Percentiles rank a stretch among this genome's conserved stretches.
phyloP scores from a whole-genome alignment of 2,888 invertebrate genomes.

The Isoperla grammatica region DNA sequence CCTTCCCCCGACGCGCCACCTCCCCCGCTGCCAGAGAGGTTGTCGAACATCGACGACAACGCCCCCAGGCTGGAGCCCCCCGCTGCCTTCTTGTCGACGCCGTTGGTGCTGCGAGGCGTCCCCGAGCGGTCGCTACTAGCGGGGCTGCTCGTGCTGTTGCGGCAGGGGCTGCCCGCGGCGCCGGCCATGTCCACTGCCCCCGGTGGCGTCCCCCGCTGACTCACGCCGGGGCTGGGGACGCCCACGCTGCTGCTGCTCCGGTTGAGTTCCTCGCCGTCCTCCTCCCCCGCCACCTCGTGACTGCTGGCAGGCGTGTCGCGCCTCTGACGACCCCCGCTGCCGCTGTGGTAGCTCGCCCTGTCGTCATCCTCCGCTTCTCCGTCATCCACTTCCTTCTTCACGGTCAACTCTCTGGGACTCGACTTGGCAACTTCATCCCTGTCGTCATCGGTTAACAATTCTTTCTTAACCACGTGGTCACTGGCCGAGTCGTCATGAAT shows the following conservation, averaged over 20 bases:
- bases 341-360: conserved; percentile 41
- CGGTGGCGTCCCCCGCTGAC: conserved; percentile 47
- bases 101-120: conserved; percentile 63
- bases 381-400: conserved; percentile 56
- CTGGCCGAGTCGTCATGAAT: conserved; percentile 48
- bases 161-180: conserved; percentile 54
- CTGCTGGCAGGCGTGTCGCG: conserved; percentile 33
- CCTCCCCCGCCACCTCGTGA: conserved; percentile 28
- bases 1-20: conserved; percentile 38
- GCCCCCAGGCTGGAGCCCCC: conserved; percentile 62
- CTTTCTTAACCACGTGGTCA: conserved; percentile 55
- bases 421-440: conserved; percentile 46
- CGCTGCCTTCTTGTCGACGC: conserved; percentile 50
- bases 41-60: conserved; percentile 86
- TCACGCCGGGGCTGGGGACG: conserved; percentile 40
- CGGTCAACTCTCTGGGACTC: conserved; percentile 48
- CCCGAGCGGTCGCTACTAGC: conserved; percentile 71
- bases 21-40: conserved; percentile 57
- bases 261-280: conserved; percentile 28
- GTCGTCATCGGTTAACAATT: conserved; percentile 39
- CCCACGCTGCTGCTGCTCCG: conserved; percentile 30
- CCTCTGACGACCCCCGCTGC: conserved; percentile 40
- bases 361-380: conserved; percentile 48
- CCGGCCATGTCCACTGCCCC: conserved; percentile 4
- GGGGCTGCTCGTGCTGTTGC: conserved; percentile 58